phyloP scores from a whole-genome alignment of 2,888 invertebrate genomes.

The Rhogogaster chlorosoma region DNA sequence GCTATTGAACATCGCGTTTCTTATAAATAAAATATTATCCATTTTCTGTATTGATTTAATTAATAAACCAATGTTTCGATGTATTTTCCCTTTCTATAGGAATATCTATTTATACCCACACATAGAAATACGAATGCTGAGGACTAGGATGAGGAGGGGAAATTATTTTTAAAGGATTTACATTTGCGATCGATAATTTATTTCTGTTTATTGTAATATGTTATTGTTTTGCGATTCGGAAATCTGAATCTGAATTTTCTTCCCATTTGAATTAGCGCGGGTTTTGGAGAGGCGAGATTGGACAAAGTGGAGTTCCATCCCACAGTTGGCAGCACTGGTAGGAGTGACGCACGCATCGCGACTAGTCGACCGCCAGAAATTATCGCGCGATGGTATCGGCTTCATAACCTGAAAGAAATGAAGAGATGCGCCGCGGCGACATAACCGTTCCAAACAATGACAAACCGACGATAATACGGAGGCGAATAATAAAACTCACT shows the following conservation, averaged over 20 bases:
- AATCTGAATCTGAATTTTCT: neutral
- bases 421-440: slow-evolving; percentile 28
- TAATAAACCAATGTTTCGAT: slow-evolving; percentile 50
- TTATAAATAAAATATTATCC: slow-evolving; percentile 39
- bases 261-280: neutral
- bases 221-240: neutral
- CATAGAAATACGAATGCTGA: neutral
- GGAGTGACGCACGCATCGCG: slow-evolving; percentile 6
- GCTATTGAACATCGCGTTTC: neutral
- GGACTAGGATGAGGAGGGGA: neutral
- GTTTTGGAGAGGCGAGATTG: neutral
- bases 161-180: neutral
- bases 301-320: neutral
- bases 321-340: neutral
- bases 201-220: neutral
- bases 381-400: slow-evolving; percentile 33
- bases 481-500: slow-evolving; percentile 21
- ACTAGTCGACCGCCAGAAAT: slow-evolving; percentile 34
- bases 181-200: too few species aligned
- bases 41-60: slow-evolving; percentile 47
- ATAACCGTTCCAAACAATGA: slow-evolving; percentile 49
- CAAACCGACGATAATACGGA: slow-evolving; percentile 42
- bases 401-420: slow-evolving; percentile 16
- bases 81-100: neutral
- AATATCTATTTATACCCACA: neutral